Evolutionary conservation across 2,113 vertebrate genomes (phyloP).

Genomic region (Cynocephalus volans): DNA sequence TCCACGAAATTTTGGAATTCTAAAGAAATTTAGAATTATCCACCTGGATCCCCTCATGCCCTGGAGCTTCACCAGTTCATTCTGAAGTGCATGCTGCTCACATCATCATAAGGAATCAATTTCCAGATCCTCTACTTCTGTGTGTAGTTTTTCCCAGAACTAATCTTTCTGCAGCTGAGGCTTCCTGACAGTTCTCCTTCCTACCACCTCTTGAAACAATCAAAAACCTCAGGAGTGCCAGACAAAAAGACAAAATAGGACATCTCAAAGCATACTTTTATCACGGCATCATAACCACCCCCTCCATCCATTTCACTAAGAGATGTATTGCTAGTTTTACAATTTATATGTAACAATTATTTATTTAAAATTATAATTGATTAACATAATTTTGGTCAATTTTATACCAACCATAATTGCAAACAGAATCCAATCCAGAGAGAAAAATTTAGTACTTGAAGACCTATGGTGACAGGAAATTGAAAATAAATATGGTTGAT

Average conservation of each 20-base stretch:
- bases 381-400: background rate
- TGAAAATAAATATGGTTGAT: slow-evolving; percentile 35
- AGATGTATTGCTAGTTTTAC: background rate
- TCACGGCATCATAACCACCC: background rate
- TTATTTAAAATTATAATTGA: slow-evolving; percentile 10
- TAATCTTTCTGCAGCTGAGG: background rate
- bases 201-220: too few species aligned
- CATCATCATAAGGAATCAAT: background rate
- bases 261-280: background rate
- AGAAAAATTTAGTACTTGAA: background rate
- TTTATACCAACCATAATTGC: slow-evolving; percentile 37
- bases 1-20: background rate
- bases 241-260: background rate
- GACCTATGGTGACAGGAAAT: background rate
- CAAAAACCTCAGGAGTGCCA: background rate
- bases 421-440: background rate
- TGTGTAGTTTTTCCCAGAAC: background rate
- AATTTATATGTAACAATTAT: background rate
- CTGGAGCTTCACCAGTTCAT: background rate
- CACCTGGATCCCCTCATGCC: background rate
- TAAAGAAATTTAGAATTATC: slow-evolving; percentile 1
- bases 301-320: background rate
- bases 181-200: background rate
- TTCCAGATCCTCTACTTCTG: background rate
- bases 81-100: background rate